Evolutionary conservation across 2,113 vertebrate genomes (phyloP), one percentile per base, ranked within the genome.

Genomic region (Phalacrocorax carbo): DNA sequence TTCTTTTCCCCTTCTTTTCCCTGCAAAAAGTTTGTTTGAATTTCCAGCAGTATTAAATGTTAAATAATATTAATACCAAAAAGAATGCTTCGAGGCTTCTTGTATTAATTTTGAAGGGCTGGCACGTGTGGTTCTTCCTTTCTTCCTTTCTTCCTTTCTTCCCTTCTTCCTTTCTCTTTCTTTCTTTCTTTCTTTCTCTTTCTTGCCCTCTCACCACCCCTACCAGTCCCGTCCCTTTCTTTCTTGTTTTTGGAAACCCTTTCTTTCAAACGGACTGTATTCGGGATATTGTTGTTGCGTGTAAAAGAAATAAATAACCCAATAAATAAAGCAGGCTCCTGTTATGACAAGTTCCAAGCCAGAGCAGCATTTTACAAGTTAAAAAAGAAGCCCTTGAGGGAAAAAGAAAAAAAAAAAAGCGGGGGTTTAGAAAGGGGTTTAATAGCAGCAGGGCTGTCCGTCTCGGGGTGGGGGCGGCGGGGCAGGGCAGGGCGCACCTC

Each of bases 31-130:
- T 36, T 82, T 95, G 75, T 95, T 92, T 94, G 75, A 92, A 93
- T 82, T 95, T 83, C 58, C 52, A 8, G 13, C 51, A 64, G 48
- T 89, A 91, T 93, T 22, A 64, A 76, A 85, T 60, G 69, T 58
- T 87, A 82, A 90, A 62, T 93, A 89, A 15, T 76, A 91, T 89
- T 93, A 91, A 91, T 94, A 84, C 30, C 11, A 89, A 96, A 94
- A 92, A 85, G 38, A 92, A 48, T 76, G 48, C 38, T 94, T 66
- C 3, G 3, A 13, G 27, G 12, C 23, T 86, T 91, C 86, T 94
- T 92, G 73, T 91, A 96, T 94, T 75, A 94, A 91, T 95, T 96
- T 78, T 68, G 73, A 78, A 94, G 68, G 48, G 20, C 25, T 84
- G 48, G n/a, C 40, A 36, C 68, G 46, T 36, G 18, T 49, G 34